Percentiles rank a stretch among this genome's conserved stretches.
phyloP scores from a whole-genome alignment of 1,140 invertebrate species.

The Macrobrachium nipponense region DNA sequence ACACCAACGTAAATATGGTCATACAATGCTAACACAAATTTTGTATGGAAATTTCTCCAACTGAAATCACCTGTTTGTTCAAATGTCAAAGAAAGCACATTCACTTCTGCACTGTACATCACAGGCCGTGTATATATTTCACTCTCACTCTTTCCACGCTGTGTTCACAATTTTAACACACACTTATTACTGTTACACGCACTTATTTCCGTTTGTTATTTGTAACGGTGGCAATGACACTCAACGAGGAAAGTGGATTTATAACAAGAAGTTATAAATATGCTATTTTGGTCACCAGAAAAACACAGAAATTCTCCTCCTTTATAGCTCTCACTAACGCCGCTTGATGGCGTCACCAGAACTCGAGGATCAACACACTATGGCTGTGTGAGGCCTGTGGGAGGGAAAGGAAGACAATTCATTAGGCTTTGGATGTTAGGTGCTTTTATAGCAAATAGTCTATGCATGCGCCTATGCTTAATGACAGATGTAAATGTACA shows the following conservation, averaged over 20 bases:
- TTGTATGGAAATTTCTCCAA: constrained; percentile 5
- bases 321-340: neutral
- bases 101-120: neutral
- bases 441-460: neutral
- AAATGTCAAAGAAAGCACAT: neutral
- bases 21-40: constrained; percentile 1
- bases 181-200: neutral
- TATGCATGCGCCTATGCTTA: neutral
- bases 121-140: no score
- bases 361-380: constrained; percentile 62
- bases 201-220: neutral
- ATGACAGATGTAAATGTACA: neutral
- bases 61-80: neutral
- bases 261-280: constrained; percentile 2
- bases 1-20: neutral
- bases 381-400: constrained; percentile 61
- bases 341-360: constrained; percentile 46
- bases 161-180: no score
- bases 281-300: constrained; percentile 8
- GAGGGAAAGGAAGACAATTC: neutral
- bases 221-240: constrained; percentile 17
- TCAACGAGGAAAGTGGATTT: neutral
- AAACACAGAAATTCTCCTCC: constrained; percentile 19
- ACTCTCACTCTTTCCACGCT: no score
- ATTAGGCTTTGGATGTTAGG: neutral